Evolutionary conservation across 2,888 invertebrate species (phyloP), one percentile per base, ranked within the genome.

Genomic region (Caenorhabditis sp.): DNA sequence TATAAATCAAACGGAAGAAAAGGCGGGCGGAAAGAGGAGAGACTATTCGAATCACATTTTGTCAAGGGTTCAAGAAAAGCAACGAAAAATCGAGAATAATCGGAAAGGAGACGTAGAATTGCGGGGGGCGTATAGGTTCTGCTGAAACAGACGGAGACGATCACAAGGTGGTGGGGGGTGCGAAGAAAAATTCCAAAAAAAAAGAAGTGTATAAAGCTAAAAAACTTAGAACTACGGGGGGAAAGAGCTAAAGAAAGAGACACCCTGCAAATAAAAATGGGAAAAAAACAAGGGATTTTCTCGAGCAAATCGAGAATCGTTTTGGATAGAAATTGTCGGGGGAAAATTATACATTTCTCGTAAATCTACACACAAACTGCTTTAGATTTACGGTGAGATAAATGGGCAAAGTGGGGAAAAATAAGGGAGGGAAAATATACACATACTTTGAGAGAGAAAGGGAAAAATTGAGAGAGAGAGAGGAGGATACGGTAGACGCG

Each of bases 31-130:
- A 17, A 41, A 53, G 43, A 43, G 53, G 53, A 50, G 53, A 61
- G 48, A 61, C 63, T 63, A 63, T 39, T 41, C 63, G 43, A 63
- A 63, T 63, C 63, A 63, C 63, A 63, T 53, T 63, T 62, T 50
- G 50, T 62, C 50, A 50, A 50, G 26, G 61, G 61, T 50, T 27
- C 8, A 15, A n/a, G n/a, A 8, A 17, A 13, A 15, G 48, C 26
- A 26, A 24, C 39, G 9, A 30, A 30, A 7, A 30, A 30, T 30
- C 30, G 30, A 61, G 50, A 61, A 61, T 27, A 61, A 37, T 37
- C 41, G 41, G 50, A 50, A 32, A 52, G 52, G 39, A 50, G 17
- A 39, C n/a, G 13, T 53, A 63, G 52, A 50, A 48, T 22, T 41
- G 52, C 39, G 62, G 61, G 61, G 26, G 61, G n/a, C n/a, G n/a